Percentiles rank a stretch among this genome's conserved stretches.
phyloP scores from a whole-genome alignment of 2,797 vertebrate species.

The Diglossa cyanea region DNA sequence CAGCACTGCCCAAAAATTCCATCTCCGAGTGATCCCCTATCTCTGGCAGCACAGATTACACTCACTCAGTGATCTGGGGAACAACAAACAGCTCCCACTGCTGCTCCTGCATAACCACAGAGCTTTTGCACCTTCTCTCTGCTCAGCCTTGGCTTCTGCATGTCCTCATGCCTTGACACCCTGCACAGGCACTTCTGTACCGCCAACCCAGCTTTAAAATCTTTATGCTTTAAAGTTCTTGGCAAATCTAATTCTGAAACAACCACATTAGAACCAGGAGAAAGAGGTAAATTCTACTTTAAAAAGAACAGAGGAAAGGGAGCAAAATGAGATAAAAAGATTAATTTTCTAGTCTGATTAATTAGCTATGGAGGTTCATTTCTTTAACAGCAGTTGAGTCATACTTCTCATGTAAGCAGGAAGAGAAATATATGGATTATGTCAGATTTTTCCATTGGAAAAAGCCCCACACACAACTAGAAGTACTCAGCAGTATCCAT shows the following conservation, averaged over 20 bases:
- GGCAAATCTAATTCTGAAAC: neutral
- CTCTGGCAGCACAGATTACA: neutral
- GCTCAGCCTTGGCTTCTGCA: neutral
- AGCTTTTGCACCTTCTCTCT: neutral
- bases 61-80: neutral
- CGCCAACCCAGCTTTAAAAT: neutral
- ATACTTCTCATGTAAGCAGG: neutral
- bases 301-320: neutral
- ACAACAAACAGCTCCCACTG: neutral
- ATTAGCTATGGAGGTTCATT: neutral
- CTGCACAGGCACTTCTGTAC: rapidly evolving
- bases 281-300: neutral
- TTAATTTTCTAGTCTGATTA: neutral
- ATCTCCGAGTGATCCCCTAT: neutral
- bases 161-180: neutral
- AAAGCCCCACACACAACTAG: neutral
- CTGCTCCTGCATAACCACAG: neutral
- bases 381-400: neutral
- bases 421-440: neutral
- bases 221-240: neutral
- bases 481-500: neutral
- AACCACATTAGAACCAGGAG: neutral
- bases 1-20: neutral
- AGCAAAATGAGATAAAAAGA: neutral
- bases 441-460: neutral